Evolutionary conservation across 2,113 vertebrate species (phyloP).

Genomic region (Parus major): DNA sequence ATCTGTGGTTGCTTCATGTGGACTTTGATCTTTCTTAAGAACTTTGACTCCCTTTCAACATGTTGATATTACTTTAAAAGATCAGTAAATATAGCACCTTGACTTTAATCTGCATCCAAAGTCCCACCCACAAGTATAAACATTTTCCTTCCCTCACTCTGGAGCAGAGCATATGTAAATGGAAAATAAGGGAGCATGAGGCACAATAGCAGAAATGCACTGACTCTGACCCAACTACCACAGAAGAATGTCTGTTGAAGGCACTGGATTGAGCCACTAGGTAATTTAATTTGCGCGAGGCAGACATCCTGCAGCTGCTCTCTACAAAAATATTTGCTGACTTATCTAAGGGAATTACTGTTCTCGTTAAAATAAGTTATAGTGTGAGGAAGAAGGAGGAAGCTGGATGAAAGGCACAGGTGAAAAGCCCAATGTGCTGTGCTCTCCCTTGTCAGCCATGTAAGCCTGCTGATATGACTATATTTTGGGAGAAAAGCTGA

Average conservation of each 20-base stretch:
- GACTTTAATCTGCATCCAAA: constrained; percentile 58
- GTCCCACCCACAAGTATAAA: constrained; percentile 24
- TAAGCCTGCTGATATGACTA: neutral
- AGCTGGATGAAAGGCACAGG: neutral
- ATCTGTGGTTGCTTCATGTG: constrained; percentile 35
- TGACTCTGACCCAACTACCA: neutral
- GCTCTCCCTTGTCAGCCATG: rapidly evolving
- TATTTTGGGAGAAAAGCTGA: neutral
- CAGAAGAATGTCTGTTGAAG: neutral
- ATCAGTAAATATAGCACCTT: constrained; percentile 38
- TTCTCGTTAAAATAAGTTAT: neutral
- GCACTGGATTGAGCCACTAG: neutral
- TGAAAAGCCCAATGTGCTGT: neutral
- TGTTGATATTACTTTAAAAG: constrained; percentile 49
- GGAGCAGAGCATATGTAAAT: neutral
- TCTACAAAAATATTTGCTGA: constrained; percentile 53
- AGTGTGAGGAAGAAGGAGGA: neutral
- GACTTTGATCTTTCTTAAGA: constrained; percentile 60
- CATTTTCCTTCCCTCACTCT: constrained; percentile 30
- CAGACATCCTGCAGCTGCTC: constrained; percentile 55
- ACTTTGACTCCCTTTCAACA: constrained; percentile 41
- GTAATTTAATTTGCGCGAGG: constrained; percentile 11
- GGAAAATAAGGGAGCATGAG: neutral
- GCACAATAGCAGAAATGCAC: neutral
- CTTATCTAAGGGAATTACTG: constrained; percentile 30